Conservation (phyloP, 2,888 invertebrate genomes). For the Ornithoptera priamus region DNA sequence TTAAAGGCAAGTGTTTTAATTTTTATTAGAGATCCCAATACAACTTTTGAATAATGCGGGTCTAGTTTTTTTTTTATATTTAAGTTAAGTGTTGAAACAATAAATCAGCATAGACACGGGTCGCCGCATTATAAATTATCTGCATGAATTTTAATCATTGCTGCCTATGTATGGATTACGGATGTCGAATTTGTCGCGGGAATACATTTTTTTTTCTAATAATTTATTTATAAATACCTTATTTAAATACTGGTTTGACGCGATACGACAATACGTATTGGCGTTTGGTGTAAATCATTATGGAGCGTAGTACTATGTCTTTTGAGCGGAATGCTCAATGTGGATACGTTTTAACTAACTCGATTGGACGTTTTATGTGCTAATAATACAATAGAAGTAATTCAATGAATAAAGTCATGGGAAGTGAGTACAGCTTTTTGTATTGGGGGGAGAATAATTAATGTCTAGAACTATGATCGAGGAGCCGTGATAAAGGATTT, state of each 20-base stretch:
- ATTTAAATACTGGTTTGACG: not conserved
- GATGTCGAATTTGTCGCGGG: not conserved
- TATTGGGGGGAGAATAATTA: conserved; percentile 54
- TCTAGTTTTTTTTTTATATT: conserved; percentile 27
- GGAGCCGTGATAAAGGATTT: conserved; percentile 58
- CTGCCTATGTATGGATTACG: not conserved
- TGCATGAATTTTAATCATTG: conserved; percentile 17
- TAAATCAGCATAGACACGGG: conserved; percentile 9
- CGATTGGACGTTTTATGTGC: conserved; percentile 28
- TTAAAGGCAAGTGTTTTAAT: conserved; percentile 50
- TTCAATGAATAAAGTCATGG: conserved; percentile 66
- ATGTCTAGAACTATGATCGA: conserved; percentile 51
- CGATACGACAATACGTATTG: not conserved
- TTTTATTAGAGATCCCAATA: conserved; percentile 55
- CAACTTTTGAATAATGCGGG: conserved; percentile 51
- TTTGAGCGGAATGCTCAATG: conserved; percentile 3
- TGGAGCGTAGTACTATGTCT: not conserved
- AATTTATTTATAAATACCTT: conserved; percentile 1
- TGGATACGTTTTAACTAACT: conserved; percentile 23
- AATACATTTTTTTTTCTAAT: not conserved
- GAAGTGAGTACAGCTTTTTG: conserved; percentile 68
- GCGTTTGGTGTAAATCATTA: not conserved
- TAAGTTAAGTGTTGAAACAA: conserved; percentile 10
- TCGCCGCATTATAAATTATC: conserved; percentile 13
- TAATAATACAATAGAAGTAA: conserved; percentile 40